These are phyloP conservation scores for Acanthisitta chloris DNA, from an alignment of 2,113 vertebrate species.

Conservation along the genomic window DNA sequence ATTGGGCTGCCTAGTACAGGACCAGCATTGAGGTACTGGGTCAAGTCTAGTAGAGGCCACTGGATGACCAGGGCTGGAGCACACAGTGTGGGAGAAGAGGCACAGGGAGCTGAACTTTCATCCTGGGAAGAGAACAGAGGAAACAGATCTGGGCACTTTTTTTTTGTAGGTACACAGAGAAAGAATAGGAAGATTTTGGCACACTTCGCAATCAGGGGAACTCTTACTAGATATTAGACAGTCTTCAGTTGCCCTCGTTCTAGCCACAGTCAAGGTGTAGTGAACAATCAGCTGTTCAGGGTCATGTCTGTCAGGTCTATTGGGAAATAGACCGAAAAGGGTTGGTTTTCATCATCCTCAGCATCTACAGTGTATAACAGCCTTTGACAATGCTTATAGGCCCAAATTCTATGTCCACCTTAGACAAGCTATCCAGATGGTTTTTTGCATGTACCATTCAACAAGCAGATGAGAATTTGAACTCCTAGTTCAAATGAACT, in stretches of 20 bases:
- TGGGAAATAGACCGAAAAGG: not conserved
- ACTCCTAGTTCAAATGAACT: not conserved
- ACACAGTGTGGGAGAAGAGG: not conserved
- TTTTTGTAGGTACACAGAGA: not conserved
- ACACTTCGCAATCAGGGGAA: not conserved
- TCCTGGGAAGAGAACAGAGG: not conserved
- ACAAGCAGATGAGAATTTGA: not conserved
- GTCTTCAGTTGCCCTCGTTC: not conserved
- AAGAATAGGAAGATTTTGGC: not conserved
- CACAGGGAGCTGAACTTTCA: not conserved
- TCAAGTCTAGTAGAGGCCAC: not conserved
- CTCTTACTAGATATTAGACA: not conserved
- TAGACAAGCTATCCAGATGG: not conserved
- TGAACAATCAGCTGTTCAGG: not conserved
- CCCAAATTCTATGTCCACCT: not conserved
- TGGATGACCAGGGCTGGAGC: not conserved
- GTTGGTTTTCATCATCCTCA: not conserved
- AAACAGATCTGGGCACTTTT: not conserved
- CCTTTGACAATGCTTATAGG: not conserved
- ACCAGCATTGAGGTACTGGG: not conserved
- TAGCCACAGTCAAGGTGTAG: accelerated
- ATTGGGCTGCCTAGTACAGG: not conserved
- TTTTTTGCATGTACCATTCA: not conserved
- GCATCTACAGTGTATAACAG: not conserved
- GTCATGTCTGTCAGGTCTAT: too few species aligned